Base-by-base conservation (phyloP, 2,888 invertebrate genomes). In the Carpatolechia fugitivella region DNA sequence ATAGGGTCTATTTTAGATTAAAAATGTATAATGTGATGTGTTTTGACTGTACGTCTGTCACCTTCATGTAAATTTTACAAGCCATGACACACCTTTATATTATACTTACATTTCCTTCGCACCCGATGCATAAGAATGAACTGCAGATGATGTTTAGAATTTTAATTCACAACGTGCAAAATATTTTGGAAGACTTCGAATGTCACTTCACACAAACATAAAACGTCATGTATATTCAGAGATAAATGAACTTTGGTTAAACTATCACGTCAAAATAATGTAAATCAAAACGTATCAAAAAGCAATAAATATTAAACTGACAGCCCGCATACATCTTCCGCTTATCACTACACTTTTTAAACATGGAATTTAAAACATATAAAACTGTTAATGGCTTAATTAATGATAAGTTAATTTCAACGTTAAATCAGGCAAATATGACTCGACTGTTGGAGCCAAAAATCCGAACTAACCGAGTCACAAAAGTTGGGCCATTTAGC, bases 381-480 rank as follows among this genome's bases (percentile, higher is more conserved):
- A 56, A 56, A 57, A 61, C 56, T 54, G 1, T 51, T 41, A 16
- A 51, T 38, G 52, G 38, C 53, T 46, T 55, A 53, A 44, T 47
- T 58, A 46, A 57, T 57, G 55, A 58, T 50, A 54, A 48, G 50
- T 56, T 41, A 47, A 44, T 54, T 44, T 44, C 24, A n/a, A 18
- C 18, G 5, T n/a, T 6, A 29, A 44, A 54, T 51, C n/a, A 52
- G 56, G 49, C 46, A 57, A 54, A 60, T 65, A 60, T 72, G 82
- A 77, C 85, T 78, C 66, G 57, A 71, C 85, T 58, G 68, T 66
- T 56, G 76, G 74, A 84, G 73, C 67, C 74, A 76, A 81, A 82
- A 78, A 76, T 74, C 60, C 61, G 58, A 80, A 88, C 89, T 88
- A 82, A 85, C 70, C 61, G 62, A 64, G 71, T 69, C 69, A 72